Evolutionary conservation across 1,140 invertebrate species (phyloP).

Genomic region (Bombus pyrosoma): DNA sequence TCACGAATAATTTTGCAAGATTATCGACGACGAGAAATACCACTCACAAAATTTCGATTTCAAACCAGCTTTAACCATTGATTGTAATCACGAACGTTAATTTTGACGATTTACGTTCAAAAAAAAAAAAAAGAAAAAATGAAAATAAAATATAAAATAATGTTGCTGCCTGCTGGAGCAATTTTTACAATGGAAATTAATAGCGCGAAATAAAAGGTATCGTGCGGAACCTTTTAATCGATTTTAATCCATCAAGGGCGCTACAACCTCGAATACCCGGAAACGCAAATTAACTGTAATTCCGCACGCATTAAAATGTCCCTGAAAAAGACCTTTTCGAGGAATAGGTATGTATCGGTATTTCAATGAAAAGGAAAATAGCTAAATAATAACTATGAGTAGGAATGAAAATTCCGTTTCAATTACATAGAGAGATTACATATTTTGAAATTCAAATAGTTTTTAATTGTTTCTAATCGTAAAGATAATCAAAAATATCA

Average conservation of each 20-base stretch:
- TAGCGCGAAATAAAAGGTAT: not conserved
- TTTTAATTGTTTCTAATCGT: not conserved
- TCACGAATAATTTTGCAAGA: constrained; percentile 34
- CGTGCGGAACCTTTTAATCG: not conserved
- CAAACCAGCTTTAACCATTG: not conserved
- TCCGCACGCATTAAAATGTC: not conserved
- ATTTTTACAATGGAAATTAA: constrained; percentile 9
- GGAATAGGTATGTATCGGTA: not conserved
- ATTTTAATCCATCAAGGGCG: constrained; percentile 41
- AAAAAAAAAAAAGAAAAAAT: too few relatives aligned
- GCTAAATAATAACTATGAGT: not conserved
- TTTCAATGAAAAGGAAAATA: not conserved
- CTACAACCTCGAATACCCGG: not conserved
- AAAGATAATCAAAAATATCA: not conserved
- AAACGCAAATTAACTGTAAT: constrained; percentile 20
- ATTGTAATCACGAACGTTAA: constrained; percentile 13
- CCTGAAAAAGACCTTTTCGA: not conserved
- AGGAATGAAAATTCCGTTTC: not conserved
- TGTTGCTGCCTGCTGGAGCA: not conserved
- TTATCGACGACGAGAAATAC: constrained; percentile 29
- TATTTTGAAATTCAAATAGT: not conserved
- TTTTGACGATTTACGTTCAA: constrained; percentile 8
- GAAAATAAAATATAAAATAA: not conserved
- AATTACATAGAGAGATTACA: not conserved
- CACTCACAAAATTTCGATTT: constrained; percentile 20